phyloP scores from a whole-genome alignment of 2,113 vertebrate genomes.

The Anguilla japonica region DNA sequence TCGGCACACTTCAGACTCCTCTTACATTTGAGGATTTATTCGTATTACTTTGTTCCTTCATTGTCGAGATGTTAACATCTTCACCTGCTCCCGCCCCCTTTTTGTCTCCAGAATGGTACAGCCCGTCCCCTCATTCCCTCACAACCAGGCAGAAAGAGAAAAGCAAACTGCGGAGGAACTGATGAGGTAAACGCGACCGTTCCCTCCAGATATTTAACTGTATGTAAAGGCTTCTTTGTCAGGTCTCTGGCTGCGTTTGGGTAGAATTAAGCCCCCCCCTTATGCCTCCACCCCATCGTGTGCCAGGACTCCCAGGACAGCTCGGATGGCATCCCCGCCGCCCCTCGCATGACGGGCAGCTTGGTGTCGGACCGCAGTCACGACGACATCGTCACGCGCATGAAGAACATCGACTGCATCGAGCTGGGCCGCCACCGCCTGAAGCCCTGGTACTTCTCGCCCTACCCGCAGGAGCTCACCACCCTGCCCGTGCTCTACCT shows the following conservation, averaged over 20 bases:
- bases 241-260: not conserved
- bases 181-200: slow-evolving; percentile 76
- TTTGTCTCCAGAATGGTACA: slow-evolving; percentile 76
- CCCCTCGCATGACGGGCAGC: slow-evolving; percentile 90
- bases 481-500: slow-evolving; percentile 87
- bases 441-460: slow-evolving; percentile 95
- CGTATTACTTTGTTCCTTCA: not conserved
- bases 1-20: not conserved
- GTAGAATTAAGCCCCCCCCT: not conserved
- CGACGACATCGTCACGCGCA: slow-evolving; percentile 89
- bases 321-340: slow-evolving; percentile 84
- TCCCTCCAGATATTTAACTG: not conserved
- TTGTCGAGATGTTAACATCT: not conserved
- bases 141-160: slow-evolving; percentile 84
- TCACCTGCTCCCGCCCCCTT: not conserved
- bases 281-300: not conserved
- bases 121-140: slow-evolving; percentile 72
- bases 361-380: slow-evolving; percentile 91
- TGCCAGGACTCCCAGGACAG: slow-evolving; percentile 89
- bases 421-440: slow-evolving; percentile 88
- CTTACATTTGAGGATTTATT: too few relatives aligned
- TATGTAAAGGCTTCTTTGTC: not conserved
- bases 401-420: slow-evolving; percentile 94
- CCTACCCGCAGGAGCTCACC: slow-evolving; percentile 90
- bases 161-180: slow-evolving; percentile 79